A percentile compares a stretch with the other conserved stretches of the same genome.
Conservation (phyloP, 2,888 invertebrate genomes). For the Caenorhabditis zanzibari region DNA sequence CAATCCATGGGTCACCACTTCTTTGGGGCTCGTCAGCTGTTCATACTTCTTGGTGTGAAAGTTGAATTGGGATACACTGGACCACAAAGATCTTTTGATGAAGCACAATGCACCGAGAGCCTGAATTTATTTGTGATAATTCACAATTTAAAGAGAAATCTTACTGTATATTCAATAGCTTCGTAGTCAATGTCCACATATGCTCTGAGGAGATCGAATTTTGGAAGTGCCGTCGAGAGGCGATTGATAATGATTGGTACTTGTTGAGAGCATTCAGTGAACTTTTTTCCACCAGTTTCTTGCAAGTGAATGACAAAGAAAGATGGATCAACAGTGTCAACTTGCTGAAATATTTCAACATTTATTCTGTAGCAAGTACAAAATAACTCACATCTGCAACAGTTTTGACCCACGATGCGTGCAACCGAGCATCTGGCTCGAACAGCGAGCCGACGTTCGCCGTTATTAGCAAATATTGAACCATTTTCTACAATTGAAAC, state of each 20-base stretch:
- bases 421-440: slow-evolving; percentile 74
- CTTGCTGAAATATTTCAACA: slow-evolving; percentile 66
- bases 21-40: slow-evolving; percentile 59
- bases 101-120: slow-evolving; percentile 79
- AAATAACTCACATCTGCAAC: slow-evolving; percentile 67
- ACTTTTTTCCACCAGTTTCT: slow-evolving; percentile 74
- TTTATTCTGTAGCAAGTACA: too few species aligned
- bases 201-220: slow-evolving; percentile 71
- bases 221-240: slow-evolving; percentile 68
- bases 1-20: slow-evolving; percentile 65
- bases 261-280: slow-evolving; percentile 70
- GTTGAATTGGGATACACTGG: slow-evolving; percentile 74
- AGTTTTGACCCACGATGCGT: slow-evolving; percentile 70
- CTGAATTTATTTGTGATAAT: slow-evolving; percentile 53
- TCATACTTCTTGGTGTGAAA: slow-evolving; percentile 72
- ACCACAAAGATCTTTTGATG: slow-evolving; percentile 68
- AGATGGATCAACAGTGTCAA: slow-evolving; percentile 66
- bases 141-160: too few species aligned
- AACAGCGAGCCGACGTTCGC: slow-evolving; percentile 83
- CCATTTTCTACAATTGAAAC: slow-evolving; percentile 38
- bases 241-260: slow-evolving; percentile 76
- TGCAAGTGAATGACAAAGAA: slow-evolving; percentile 78
- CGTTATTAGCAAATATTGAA: slow-evolving; percentile 76
- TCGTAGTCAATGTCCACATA: slow-evolving; percentile 79
- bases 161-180: slow-evolving; percentile 78